Percentiles rank a stretch among this genome's conserved stretches.
phyloP scores from a whole-genome alignment of 2,797 vertebrate genomes.

The Cyprinodon diabolis region DNA sequence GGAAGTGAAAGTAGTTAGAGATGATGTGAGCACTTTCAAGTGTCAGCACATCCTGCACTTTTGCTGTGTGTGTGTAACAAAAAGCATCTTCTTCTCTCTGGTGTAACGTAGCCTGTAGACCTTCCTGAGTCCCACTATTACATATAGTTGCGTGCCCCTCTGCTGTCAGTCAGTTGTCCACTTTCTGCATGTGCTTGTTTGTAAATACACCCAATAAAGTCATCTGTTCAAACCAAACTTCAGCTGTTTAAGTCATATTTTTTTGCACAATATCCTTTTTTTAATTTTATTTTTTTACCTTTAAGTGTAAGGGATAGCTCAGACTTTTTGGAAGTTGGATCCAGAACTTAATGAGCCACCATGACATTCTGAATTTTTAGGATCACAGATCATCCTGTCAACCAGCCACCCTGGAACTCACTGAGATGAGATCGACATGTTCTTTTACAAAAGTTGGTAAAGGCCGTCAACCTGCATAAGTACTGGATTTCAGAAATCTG shows the following conservation, averaged over 20 bases:
- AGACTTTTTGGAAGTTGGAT: not conserved
- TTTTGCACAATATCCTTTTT: not conserved
- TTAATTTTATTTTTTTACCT: too few species aligned
- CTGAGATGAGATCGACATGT: not conserved
- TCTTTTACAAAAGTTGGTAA: not conserved
- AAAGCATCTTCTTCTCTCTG: constrained; percentile 63
- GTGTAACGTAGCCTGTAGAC: constrained; percentile 79
- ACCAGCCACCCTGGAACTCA: not conserved
- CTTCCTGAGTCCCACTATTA: constrained; percentile 66
- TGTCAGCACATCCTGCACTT: constrained; percentile 70
- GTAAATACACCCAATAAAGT: constrained; percentile 87
- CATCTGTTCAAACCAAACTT: constrained; percentile 66
- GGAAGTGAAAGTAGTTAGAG: constrained; percentile 60
- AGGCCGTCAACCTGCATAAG: not conserved
- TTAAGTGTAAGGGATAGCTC: not conserved
- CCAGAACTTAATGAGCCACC: not conserved
- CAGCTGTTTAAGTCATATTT: constrained; percentile 22
- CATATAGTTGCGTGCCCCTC: constrained; percentile 73
- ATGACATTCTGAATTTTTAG: not conserved
- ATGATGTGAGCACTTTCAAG: constrained; percentile 51
- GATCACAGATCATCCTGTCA: not conserved
- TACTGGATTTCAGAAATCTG: not conserved
- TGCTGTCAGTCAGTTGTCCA: constrained; percentile 76
- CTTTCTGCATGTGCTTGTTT: constrained; percentile 86
- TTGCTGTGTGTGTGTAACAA: constrained; percentile 56